Evolutionary conservation across 2,797 vertebrate species (phyloP), one percentile per base, ranked within the genome.

Genomic region (Sebastes paucispinis): DNA sequence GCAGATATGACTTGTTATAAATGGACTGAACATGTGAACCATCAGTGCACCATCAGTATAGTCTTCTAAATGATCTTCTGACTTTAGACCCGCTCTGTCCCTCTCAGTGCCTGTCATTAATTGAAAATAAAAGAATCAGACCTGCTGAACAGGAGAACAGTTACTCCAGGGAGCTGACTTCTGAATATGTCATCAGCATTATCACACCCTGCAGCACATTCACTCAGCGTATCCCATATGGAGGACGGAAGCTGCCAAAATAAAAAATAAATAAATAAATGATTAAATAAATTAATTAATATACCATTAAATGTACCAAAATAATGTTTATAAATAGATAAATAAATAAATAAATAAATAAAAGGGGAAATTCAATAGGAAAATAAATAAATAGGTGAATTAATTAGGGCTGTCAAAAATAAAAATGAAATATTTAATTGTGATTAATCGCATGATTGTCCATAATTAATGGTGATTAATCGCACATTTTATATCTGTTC

Each of bases 101-200:
- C 16, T 6, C 27, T 73, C 11, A 9, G 52, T 70, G 14, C n/a
- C 52, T 43, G 65, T 67, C 47, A 32, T 50, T 77, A 75, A 75
- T 58, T 63, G 25, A 72, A 68, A 64, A 55, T 52, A 50, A 75
- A 81, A 81, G 62, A 54, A 54, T 63, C 31, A 64, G 34, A 83
- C 27, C 63, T 70, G 69, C 43, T 58, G 11, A 32, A 57, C 24
- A 54, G 65, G 74, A 13, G 76, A 69, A 69, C 25, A 66, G n/a
- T n/a, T 39, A 27, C 70, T 82, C 60, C 47, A 18, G 80, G 76
- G 69, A 69, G 59, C 77, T 68, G 73, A 89, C 79, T 73, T 36
- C 71, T 86, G 59, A 80, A 79, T 81, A 75, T 67, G 73, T 80
- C 67, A 69, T 54, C 69, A 7, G 68, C 74, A 31, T 83, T 79